These are phyloP conservation scores for Coelopa pilipes DNA, from an alignment of 2,888 invertebrate species.

Conservation along the genomic window DNA sequence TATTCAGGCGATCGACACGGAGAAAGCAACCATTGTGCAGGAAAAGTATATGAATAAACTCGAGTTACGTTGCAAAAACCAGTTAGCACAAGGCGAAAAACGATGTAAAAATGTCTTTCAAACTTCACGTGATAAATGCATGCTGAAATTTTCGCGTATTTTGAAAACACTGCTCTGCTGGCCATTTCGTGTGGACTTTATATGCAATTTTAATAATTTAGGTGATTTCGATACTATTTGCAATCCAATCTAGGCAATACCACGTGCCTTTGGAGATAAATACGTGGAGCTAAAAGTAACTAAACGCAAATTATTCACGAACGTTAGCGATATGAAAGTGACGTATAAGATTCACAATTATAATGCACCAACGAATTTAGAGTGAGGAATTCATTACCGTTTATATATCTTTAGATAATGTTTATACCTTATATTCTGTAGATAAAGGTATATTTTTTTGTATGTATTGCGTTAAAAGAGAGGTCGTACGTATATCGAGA, in stretches of 20 bases:
- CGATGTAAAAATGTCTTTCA: constrained; percentile 67
- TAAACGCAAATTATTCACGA: constrained; percentile 69
- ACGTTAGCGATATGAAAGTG: constrained; percentile 71
- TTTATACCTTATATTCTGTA: too few species aligned
- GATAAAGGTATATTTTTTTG: too few species aligned
- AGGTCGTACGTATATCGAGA: too few species aligned
- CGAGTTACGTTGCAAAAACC: constrained; percentile 75
- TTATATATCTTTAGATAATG: too few species aligned
- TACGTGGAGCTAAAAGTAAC: constrained; percentile 72
- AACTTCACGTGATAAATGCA: constrained; percentile 71
- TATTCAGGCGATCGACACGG: constrained; percentile 37
- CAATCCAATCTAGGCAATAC: constrained; percentile 71
- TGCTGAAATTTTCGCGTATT: constrained; percentile 69
- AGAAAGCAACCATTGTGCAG: constrained; percentile 62
- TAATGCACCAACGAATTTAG: constrained; percentile 41
- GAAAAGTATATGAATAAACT: constrained; percentile 75
- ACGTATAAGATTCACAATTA: constrained; percentile 66
- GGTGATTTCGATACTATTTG: constrained; percentile 70
- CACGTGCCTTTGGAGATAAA: constrained; percentile 75
- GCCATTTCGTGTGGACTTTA: constrained; percentile 78
- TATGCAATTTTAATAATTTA: constrained; percentile 75
- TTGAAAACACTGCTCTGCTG: constrained; percentile 77
- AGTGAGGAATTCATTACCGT: too few species aligned
- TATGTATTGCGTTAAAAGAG: too few species aligned
- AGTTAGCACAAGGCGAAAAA: constrained; percentile 68